phyloP scores from a whole-genome alignment of 2,113 vertebrate species.

The Onychostoma macrolepis region DNA sequence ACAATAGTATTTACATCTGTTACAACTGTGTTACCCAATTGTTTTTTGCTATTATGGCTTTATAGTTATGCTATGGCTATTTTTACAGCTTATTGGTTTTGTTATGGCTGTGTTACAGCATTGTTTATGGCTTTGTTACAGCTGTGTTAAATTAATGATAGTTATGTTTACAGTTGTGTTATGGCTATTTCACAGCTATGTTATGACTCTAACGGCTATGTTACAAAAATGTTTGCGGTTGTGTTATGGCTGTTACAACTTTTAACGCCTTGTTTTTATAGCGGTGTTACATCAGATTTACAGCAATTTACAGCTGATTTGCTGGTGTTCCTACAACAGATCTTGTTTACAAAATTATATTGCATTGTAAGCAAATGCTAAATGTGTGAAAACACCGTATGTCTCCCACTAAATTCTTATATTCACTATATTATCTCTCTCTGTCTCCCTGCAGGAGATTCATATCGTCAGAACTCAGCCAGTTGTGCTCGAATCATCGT shows the following conservation, averaged over 20 bases:
- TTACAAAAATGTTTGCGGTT: background rate
- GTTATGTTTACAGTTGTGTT: background rate
- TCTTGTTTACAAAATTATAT: background rate
- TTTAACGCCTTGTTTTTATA: background rate
- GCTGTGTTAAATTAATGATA: background rate
- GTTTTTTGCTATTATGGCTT: background rate
- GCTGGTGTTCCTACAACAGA: background rate
- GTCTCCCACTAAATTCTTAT: background rate
- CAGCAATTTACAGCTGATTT: background rate
- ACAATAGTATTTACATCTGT: background rate
- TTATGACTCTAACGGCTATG: background rate
- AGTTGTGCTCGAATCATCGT: constrained; percentile 60
- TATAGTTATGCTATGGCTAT: background rate
- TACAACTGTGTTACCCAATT: background rate
- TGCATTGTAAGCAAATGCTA: background rate
- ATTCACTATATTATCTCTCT: background rate
- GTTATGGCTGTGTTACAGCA: background rate
- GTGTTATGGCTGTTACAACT: background rate
- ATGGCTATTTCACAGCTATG: background rate
- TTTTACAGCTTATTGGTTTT: background rate
- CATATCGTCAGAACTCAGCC: constrained; percentile 65
- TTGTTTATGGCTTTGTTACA: background rate
- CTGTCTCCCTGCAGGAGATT: constrained; percentile 70
- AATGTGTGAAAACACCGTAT: background rate
- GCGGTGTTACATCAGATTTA: background rate